phyloP scores from a whole-genome alignment of 2,797 vertebrate species.

The Sebastes reedi region DNA sequence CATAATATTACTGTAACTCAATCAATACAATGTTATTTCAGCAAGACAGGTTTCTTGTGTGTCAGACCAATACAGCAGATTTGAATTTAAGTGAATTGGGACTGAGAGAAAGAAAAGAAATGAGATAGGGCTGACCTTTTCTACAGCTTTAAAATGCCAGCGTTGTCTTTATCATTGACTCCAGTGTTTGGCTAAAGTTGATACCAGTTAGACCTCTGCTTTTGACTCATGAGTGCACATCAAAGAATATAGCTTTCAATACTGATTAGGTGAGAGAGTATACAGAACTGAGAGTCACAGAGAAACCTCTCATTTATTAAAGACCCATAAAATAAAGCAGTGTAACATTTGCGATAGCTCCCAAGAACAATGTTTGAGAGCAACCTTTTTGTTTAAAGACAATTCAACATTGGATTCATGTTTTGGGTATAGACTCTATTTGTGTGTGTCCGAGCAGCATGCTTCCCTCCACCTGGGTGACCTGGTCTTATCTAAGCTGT shows the following conservation, averaged over 20 bases:
- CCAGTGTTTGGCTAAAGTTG: constrained; percentile 39
- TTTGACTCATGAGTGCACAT: constrained; percentile 31
- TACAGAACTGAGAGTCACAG: neutral
- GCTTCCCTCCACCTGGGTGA: constrained; percentile 52
- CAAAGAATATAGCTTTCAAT: neutral
- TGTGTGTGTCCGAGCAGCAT: constrained; percentile 20
- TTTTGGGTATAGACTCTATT: neutral
- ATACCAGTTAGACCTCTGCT: constrained; percentile 14
- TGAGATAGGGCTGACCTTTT: constrained; percentile 49
- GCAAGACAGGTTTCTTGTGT: constrained; percentile 7
- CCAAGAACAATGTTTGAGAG: neutral
- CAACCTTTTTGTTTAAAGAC: neutral
- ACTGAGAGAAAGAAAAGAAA: constrained; percentile 29
- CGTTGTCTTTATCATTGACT: constrained; percentile 58
- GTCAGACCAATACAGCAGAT: constrained; percentile 44
- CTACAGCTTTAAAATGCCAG: constrained; percentile 54
- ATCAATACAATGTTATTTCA: constrained; percentile 54
- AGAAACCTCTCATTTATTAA: neutral
- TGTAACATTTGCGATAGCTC: neutral
- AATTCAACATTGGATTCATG: neutral
- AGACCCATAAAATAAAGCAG: neutral
- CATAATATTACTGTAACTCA: constrained; percentile 31
- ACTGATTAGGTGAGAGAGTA: neutral
- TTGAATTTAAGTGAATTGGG: constrained; percentile 53
- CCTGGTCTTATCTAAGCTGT: constrained; percentile 66